phyloP scores from a whole-genome alignment of 92 coral and sea anemone species.

The Porites cylindrica region DNA sequence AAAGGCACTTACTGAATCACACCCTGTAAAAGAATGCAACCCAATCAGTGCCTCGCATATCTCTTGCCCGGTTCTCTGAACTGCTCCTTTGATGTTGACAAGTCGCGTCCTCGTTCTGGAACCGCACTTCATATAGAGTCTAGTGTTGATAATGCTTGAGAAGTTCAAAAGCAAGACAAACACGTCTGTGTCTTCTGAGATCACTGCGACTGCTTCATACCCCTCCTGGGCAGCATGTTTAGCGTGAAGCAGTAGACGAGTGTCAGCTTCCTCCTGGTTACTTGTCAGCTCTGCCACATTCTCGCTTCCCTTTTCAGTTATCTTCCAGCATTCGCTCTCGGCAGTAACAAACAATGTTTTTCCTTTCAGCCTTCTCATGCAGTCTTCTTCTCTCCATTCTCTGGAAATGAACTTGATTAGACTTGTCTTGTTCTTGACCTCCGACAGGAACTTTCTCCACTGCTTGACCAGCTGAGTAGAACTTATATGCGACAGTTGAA shows the following conservation, averaged over 20 bases:
- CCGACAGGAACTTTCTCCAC: neutral
- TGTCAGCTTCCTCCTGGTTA: constrained; percentile 13
- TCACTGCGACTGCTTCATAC: neutral
- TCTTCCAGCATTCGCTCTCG: constrained; percentile 13
- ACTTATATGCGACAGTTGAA: constrained; percentile 16
- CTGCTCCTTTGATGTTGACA: constrained; percentile 7
- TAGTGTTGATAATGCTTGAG: neutral
- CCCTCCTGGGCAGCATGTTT: neutral
- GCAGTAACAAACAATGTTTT: constrained; percentile 5
- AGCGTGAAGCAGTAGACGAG: neutral
- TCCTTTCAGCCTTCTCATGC: constrained; percentile 14
- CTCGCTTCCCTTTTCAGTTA: neutral
- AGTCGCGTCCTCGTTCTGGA: constrained; percentile 1
- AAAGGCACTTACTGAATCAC: neutral
- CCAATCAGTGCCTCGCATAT: constrained; percentile 28
- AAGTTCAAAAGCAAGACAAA: constrained; percentile 10
- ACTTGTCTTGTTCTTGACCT: constrained; percentile 34
- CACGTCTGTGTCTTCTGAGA: constrained; percentile 13
- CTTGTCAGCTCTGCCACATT: neutral
- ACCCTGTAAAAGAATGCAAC: constrained; percentile 1
- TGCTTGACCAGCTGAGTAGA: constrained; percentile 13
- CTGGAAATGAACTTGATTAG: neutral
- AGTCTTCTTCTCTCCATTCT: constrained; percentile 10
- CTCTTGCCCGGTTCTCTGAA: neutral
- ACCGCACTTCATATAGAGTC: neutral